Conservation (phyloP, 2,113 vertebrate genomes). For the Cryptomyrus ogoouensis region DNA sequence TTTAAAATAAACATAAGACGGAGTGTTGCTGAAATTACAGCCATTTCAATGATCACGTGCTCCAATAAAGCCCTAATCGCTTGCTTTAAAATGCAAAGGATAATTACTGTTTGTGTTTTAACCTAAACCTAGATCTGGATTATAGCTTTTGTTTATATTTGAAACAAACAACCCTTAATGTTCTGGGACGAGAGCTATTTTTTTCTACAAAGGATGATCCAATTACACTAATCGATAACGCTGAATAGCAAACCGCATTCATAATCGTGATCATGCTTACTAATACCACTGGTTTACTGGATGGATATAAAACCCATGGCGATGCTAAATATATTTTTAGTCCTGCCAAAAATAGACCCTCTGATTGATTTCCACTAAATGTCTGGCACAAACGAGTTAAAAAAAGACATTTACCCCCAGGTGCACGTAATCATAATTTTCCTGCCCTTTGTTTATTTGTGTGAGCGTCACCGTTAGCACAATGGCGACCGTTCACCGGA, state of each 20-base stretch:
- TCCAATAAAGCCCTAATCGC: background rate
- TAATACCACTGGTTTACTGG: slow-evolving; percentile 27
- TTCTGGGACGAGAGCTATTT: background rate
- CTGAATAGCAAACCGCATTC: slow-evolving; percentile 29
- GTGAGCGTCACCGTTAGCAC: background rate
- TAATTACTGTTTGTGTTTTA: background rate
- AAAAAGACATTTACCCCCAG: slow-evolving; percentile 16
- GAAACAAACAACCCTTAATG: background rate
- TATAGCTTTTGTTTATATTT: background rate
- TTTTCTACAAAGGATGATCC: background rate
- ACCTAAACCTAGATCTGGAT: background rate
- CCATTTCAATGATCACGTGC: background rate
- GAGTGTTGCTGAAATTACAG: background rate
- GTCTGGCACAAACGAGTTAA: slow-evolving; percentile 19
- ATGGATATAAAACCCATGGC: slow-evolving; percentile 43
- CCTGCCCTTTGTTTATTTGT: background rate
- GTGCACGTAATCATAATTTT: background rate
- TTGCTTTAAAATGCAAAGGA: background rate
- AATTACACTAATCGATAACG: slow-evolving; percentile 26
- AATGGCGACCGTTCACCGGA: background rate
- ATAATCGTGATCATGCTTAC: slow-evolving; percentile 39
- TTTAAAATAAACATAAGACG: background rate
- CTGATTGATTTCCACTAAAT: slow-evolving; percentile 38
- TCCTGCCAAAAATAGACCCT: slow-evolving; percentile 50
- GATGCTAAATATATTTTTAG: slow-evolving; percentile 45